Evolutionary conservation across 2,888 invertebrate species (phyloP).

Genomic region (Drosophila helvetica): DNA sequence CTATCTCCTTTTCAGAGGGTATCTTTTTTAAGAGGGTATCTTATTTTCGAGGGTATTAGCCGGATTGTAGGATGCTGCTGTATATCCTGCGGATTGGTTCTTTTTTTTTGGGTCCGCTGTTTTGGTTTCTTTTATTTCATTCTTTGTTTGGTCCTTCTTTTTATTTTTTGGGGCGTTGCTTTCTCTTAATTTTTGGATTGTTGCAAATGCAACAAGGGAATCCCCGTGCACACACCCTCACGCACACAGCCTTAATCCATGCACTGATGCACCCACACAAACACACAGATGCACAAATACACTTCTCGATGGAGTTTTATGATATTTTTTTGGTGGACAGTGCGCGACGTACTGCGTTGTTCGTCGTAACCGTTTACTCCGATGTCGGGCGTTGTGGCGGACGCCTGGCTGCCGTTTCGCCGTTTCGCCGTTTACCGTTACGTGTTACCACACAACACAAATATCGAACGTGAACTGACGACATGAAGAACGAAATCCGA

Average conservation of each 20-base stretch:
- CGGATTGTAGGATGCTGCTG: too few species aligned
- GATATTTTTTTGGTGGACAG: neutral
- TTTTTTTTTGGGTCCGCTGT: neutral
- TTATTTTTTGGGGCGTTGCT: neutral
- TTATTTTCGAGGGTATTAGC: neutral
- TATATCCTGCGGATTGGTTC: neutral
- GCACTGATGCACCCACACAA: neutral
- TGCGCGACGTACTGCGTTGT: neutral
- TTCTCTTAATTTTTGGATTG: neutral
- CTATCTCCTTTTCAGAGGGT: constrained; percentile 47
- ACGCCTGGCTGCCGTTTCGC: constrained; percentile 16
- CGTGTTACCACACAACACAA: constrained; percentile 83
- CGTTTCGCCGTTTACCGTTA: constrained; percentile 52
- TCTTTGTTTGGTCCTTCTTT: too few species aligned
- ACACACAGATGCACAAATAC: neutral
- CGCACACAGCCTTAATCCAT: neutral
- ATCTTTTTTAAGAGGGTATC: constrained; percentile 37
- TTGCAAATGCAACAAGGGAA: neutral
- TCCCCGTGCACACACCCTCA: neutral
- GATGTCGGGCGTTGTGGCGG: neutral
- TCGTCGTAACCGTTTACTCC: neutral
- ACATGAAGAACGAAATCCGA: neutral
- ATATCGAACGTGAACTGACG: constrained; percentile 84
- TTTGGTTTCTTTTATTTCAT: too few species aligned
- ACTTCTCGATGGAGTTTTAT: neutral